phyloP scores from a whole-genome alignment of 2,797 vertebrate genomes.

The Pogonophryne albipinna region DNA sequence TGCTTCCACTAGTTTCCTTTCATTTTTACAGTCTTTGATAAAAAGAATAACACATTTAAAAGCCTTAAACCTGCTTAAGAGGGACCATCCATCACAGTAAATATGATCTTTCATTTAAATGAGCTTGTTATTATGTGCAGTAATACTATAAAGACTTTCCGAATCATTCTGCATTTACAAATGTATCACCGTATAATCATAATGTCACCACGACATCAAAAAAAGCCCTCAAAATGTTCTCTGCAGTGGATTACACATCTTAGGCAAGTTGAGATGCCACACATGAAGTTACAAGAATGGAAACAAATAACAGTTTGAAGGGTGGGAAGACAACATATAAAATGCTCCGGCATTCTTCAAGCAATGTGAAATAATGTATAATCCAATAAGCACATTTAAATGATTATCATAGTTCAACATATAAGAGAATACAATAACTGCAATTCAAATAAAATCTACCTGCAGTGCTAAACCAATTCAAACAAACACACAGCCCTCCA shows the following conservation, averaged over 20 bases:
- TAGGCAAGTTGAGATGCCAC: slow-evolving; percentile 5
- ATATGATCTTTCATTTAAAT: slow-evolving; percentile 34
- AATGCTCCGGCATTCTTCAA: not conserved
- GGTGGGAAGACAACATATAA: not conserved
- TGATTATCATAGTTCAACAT: not conserved
- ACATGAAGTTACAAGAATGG: slow-evolving; percentile 23
- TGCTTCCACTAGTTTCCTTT: not conserved
- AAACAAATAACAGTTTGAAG: slow-evolving; percentile 6
- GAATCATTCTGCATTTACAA: slow-evolving; percentile 28
- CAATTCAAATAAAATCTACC: not conserved
- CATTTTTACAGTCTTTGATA: slow-evolving; percentile 4
- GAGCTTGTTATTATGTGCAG: slow-evolving; percentile 14
- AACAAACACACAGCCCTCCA: not conserved
- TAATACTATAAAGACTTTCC: slow-evolving; percentile 23
- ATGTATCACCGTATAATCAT: not conserved
- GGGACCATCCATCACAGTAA: slow-evolving; percentile 42
- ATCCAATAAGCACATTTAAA: not conserved
- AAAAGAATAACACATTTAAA: not conserved
- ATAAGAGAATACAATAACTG: not conserved
- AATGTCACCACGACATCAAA: slow-evolving; percentile 22
- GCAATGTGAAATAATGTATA: not conserved
- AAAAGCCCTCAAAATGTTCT: slow-evolving; percentile 19
- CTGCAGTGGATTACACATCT: slow-evolving; percentile 39
- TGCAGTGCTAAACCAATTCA: not conserved
- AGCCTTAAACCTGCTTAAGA: slow-evolving; percentile 9